A percentile compares a stretch with the other conserved stretches of the same genome.
phyloP scores from a whole-genome alignment of 2,888 invertebrate genomes.

The Halocaridina rubra region DNA sequence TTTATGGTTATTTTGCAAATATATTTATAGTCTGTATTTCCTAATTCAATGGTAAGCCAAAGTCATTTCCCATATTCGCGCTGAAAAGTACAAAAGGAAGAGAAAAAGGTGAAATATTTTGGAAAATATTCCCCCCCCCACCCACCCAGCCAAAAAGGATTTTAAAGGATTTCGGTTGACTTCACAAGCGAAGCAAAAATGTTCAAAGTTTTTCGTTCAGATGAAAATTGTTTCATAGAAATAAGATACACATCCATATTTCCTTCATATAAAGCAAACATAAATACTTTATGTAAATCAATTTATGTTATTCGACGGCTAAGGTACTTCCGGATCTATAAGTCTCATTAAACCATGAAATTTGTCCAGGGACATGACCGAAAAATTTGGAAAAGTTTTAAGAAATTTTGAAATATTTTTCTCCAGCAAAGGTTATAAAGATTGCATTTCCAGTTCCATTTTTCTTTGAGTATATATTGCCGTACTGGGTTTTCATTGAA shows the following conservation, averaged over 20 bases:
- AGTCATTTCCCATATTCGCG: background rate
- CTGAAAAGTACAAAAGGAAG: background rate
- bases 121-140: background rate
- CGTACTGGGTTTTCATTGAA: background rate
- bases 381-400: background rate
- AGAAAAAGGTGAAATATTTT: background rate
- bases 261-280: too few species aligned
- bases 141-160: too few species aligned
- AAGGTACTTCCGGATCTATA: too few species aligned
- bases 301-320: too few species aligned
- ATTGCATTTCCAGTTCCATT: background rate
- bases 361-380: background rate
- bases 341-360: background rate
- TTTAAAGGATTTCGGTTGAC: conserved; percentile 12
- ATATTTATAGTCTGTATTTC: background rate
- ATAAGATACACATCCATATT: too few species aligned
- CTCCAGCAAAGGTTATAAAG: background rate
- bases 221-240: background rate
- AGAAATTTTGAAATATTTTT: background rate
- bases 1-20: too few species aligned
- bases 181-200: background rate
- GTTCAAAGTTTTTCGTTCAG: background rate
- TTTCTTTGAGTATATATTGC: background rate
- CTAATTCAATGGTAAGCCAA: background rate
- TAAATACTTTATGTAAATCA: too few species aligned